These are phyloP conservation scores for Leptopilina drosophilae DNA, from an alignment of 2,888 invertebrate genomes.

Conservation along the genomic window DNA sequence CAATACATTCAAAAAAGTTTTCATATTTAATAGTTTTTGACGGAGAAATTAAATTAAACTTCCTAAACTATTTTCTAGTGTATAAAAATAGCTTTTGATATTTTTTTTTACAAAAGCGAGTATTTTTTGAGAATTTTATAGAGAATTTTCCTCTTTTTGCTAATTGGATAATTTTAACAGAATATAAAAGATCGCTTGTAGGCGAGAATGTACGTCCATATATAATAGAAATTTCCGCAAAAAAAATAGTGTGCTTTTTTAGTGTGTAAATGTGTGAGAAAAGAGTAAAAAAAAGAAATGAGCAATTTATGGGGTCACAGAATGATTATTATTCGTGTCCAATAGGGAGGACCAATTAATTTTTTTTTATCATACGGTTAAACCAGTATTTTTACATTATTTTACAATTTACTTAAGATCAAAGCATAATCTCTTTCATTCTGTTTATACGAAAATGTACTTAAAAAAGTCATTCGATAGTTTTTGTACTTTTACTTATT, in stretches of 20 bases:
- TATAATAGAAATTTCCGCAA: constrained; percentile 3
- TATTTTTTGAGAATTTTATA: constrained; percentile 25
- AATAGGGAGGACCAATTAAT: constrained; percentile 52
- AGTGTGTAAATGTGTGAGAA: constrained; percentile 4
- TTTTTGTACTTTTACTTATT: constrained; percentile 65
- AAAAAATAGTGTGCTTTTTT: constrained; percentile 19
- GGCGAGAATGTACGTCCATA: constrained; percentile 9
- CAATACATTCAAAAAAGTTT: not conserved
- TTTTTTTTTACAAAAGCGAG: not conserved
- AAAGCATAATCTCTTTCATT: constrained; percentile 70
- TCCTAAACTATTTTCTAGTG: too few relatives aligned
- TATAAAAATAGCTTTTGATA: not conserved
- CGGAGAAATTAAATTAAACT: too few relatives aligned
- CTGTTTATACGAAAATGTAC: constrained; percentile 73
- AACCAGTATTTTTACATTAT: constrained; percentile 74
- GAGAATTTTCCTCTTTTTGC: not conserved
- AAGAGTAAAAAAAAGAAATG: constrained; percentile 46
- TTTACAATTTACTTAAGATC: constrained; percentile 73
- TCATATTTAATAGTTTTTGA: too few relatives aligned
- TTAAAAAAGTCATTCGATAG: constrained; percentile 70
- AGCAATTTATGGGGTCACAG: constrained; percentile 50
- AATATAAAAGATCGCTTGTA: not conserved
- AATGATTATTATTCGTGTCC: constrained; percentile 47
- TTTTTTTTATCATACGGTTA: constrained; percentile 58
- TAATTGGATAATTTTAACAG: constrained; percentile 3